Base-by-base conservation (phyloP, 1,140 invertebrate genomes). In the Drosophila santomea region DNA sequence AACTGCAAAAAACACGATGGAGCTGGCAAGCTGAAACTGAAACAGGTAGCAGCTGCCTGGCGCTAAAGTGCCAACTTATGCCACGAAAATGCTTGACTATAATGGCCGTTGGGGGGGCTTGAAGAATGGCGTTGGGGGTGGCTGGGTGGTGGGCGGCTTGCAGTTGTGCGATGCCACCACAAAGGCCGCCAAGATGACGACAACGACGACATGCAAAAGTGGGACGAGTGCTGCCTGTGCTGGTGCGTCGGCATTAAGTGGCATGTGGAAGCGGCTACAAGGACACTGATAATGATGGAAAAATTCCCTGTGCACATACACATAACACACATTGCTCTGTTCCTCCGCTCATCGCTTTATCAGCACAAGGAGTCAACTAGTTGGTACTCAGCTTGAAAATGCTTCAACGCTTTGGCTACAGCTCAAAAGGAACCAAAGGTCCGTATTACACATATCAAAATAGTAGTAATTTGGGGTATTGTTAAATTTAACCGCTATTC, bases 51-150 rank as follows among this genome's bases (percentile, higher is more conserved):
- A 89, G 84, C 80, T 89, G 84, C 73, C 84, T 80, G 80, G 63
- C 74, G 74, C 80, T 89, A 89, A 89, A 84, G 80, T 90, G 85
- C 80, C 85, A 89, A 89, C 84, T 89, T 89, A 89, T 89, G 80
- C 64, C 74, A 67, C 77, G 80, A 80, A 84, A 84, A 89, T 88
- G 84, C 84, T 89, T 88, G 84, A 88, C 84, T 84, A 89, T 89
- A 88, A 88, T 88, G 77, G 84, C 56, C 74, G 74, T 77, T 77
- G 74, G 61, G 74, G 73, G 74, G 74, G 74, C 48, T 55, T 68
- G 73, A 68, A 77, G 74, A 59, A 71, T 55, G 43, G 17, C 48
- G 32, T 11, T 15, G 50, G 11, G 7, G 43, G 5, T 5, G 45
- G 45, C 2, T 47, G 45, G 45, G 0, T 12, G 48, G 41, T 10